A percentile compares a stretch with the other conserved stretches of the same genome.
These are phyloP conservation scores for Patella ulyssiponensis DNA, from an alignment of 2,888 invertebrate genomes.

Conservation along the genomic window DNA sequence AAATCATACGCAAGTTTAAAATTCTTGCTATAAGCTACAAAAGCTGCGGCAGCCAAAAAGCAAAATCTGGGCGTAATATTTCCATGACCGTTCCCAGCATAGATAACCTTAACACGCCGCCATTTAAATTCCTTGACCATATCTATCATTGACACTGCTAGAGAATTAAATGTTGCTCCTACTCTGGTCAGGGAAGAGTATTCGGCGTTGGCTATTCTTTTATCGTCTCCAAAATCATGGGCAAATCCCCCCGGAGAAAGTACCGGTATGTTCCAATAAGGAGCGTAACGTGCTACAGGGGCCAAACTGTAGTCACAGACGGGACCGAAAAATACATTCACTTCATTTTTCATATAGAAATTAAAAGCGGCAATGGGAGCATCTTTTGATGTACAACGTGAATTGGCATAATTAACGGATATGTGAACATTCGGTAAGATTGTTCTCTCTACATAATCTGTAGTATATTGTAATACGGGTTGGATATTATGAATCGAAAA, in stretches of 20 bases:
- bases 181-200: conserved; percentile 52
- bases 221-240: conserved; percentile 61
- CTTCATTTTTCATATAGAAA: conserved; percentile 46
- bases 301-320: conserved; percentile 80
- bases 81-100: conserved; percentile 82
- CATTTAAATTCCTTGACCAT: conserved; percentile 40
- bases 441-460: conserved; percentile 40
- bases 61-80: conserved; percentile 81
- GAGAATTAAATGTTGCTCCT: conserved; percentile 50
- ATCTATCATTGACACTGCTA: conserved; percentile 37
- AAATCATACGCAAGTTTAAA: conserved; percentile 39
- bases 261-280: conserved; percentile 92
- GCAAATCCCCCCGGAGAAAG: conserved; percentile 78
- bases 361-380: conserved; percentile 63
- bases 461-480: conserved; percentile 53
- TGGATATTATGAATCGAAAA: conserved; percentile 51
- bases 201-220: conserved; percentile 38
- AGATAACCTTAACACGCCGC: conserved; percentile 77
- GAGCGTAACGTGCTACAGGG: conserved; percentile 89
- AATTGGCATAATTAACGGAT: conserved; percentile 52
- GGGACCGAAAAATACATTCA: conserved; percentile 66
- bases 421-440: conserved; percentile 38
- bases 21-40: conserved; percentile 76
- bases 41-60: conserved; percentile 82
- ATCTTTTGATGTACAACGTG: conserved; percentile 52